These are phyloP conservation scores for Numenius arquata DNA, from an alignment of 2,113 vertebrate species.

Conservation along the genomic window DNA sequence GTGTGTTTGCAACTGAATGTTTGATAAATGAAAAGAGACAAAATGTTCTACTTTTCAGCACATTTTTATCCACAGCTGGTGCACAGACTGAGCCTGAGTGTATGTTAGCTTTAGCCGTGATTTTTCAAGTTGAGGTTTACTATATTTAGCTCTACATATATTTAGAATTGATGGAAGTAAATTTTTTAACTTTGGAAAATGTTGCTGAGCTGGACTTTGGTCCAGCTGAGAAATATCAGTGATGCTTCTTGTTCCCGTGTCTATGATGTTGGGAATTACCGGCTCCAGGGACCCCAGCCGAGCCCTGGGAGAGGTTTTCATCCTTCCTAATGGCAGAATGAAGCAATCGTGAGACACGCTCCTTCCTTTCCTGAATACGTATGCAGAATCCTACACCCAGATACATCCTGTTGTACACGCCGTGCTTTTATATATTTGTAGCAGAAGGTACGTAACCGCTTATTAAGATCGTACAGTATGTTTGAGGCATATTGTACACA, in stretches of 20 bases:
- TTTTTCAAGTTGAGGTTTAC: slow-evolving; percentile 76
- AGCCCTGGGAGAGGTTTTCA: background rate
- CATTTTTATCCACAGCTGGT: slow-evolving; percentile 83
- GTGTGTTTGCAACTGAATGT: slow-evolving; percentile 73
- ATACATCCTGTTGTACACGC: background rate
- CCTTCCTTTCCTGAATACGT: background rate
- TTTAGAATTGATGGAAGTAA: slow-evolving; percentile 73
- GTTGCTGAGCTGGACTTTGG: slow-evolving; percentile 68
- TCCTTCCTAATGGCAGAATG: background rate
- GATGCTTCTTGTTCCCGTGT: background rate
- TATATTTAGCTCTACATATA: slow-evolving; percentile 79
- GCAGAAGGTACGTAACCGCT: background rate
- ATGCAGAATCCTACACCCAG: background rate
- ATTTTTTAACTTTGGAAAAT: slow-evolving; percentile 67
- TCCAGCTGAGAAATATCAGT: slow-evolving; percentile 29
- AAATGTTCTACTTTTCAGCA: slow-evolving; percentile 85
- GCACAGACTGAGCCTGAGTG: slow-evolving; percentile 77
- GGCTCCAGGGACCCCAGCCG: background rate
- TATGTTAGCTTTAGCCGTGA: slow-evolving; percentile 80
- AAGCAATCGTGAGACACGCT: background rate
- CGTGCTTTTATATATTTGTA: background rate
- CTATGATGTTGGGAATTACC: background rate
- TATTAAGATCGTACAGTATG: accelerated
- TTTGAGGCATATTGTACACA: background rate
- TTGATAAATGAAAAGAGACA: slow-evolving; percentile 79